Evolutionary conservation across 92 coral and sea anemone genomes (phyloP).

Genomic region (Palythoa grandis): DNA sequence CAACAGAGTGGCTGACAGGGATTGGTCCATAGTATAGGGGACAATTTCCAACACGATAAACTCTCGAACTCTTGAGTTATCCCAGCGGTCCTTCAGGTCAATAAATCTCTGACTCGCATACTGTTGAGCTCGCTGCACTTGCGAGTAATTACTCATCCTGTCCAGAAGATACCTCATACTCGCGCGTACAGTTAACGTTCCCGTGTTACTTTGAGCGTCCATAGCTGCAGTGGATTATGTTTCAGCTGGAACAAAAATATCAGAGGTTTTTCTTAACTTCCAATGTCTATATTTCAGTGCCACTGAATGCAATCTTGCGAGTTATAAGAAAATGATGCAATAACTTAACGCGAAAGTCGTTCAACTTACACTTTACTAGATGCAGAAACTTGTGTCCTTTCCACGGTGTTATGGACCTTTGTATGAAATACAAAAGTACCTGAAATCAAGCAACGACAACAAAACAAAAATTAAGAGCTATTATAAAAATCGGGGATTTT

Average conservation of each 20-base stretch:
- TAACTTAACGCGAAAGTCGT: too few relatives aligned
- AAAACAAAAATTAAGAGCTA: too few relatives aligned
- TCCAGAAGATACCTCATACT: conserved; percentile 15
- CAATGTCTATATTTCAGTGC: too few relatives aligned
- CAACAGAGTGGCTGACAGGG: conserved; percentile 16
- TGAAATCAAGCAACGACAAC: too few relatives aligned
- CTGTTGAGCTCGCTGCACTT: conserved; percentile 5
- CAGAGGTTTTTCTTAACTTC: neutral
- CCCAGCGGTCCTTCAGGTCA: conserved; percentile 8
- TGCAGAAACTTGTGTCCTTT: too few relatives aligned
- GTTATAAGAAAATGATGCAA: neutral
- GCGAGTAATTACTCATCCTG: conserved; percentile 8
- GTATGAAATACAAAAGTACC: too few relatives aligned
- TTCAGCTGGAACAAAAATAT: conserved; percentile 9
- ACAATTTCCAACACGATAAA: conserved; percentile 12
- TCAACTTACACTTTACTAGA: too few relatives aligned
- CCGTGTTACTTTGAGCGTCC: neutral
- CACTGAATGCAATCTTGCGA: neutral
- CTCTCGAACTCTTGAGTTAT: conserved; percentile 31
- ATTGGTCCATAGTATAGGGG: conserved; percentile 20
- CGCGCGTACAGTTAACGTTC: neutral
- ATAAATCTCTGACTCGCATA: conserved; percentile 11
- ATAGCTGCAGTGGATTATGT: neutral
- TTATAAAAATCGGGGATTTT: too few relatives aligned
- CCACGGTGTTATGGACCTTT: too few relatives aligned